Evolutionary conservation across 2,113 vertebrate species (phyloP).

Genomic region (Pelmatolapia mariae): DNA sequence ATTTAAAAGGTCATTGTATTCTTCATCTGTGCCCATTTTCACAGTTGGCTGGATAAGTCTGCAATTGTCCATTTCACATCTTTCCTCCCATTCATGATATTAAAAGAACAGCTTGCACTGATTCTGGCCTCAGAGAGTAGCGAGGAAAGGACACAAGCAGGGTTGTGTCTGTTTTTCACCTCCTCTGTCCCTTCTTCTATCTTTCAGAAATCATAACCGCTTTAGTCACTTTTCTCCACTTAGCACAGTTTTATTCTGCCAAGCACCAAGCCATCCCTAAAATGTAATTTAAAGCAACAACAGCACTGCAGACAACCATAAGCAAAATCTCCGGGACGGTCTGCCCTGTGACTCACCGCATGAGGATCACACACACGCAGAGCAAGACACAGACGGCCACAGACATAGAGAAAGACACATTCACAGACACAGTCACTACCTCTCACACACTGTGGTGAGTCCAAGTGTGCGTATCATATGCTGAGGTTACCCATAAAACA

Average conservation of each 20-base stretch:
- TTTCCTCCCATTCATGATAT: background rate
- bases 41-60: background rate
- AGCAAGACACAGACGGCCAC: background rate
- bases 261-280: slow-evolving; percentile 7
- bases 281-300: slow-evolving; percentile 27
- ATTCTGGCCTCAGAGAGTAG: background rate
- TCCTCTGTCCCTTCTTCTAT: background rate
- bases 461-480: background rate
- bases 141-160: background rate
- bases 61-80: slow-evolving; percentile 7
- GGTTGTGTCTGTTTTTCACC: background rate
- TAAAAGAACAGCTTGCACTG: slow-evolving; percentile 4
- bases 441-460: background rate
- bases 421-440: background rate
- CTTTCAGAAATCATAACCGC: background rate
- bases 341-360: background rate
- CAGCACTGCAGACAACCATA: slow-evolving; percentile 1
- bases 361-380: background rate
- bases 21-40: slow-evolving; percentile 14
- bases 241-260: background rate
- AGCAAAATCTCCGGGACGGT: background rate
- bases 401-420: background rate
- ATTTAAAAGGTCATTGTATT: slow-evolving; percentile 13
- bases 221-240: background rate
- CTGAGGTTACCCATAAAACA: slow-evolving; percentile 12